These are phyloP conservation scores for Eretmodus cyanostictus DNA, from an alignment of 2,113 vertebrate genomes.

Conservation along the genomic window DNA sequence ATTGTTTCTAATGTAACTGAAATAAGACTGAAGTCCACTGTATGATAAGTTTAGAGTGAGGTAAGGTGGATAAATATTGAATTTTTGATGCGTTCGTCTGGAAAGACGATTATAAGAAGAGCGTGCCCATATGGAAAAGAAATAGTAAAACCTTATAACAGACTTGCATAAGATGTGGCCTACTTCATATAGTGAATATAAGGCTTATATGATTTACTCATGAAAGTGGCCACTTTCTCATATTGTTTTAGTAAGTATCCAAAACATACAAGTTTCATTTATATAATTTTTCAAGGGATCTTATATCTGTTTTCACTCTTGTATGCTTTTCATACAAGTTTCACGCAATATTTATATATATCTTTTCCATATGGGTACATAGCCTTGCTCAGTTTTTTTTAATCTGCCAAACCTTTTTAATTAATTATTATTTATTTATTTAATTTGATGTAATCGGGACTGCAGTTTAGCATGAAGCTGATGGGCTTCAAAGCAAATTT, in stretches of 20 bases:
- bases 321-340: neutral
- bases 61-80: neutral
- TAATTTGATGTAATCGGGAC: neutral
- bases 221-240: neutral
- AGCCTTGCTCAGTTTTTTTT: neutral
- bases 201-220: neutral
- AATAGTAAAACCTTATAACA: neutral
- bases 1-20: neutral
- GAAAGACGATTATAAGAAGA: neutral
- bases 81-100: neutral
- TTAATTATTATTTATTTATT: neutral
- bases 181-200: neutral
- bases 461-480: neutral
- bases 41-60: neutral
- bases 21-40: neutral
- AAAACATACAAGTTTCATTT: fast-evolving
- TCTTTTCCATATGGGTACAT: too few species aligned
- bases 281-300: neutral
- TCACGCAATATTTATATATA: too few species aligned
- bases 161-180: neutral
- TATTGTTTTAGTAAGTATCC: neutral
- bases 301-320: neutral
- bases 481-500: neutral
- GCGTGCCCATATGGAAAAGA: neutral
- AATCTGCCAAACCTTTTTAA: neutral